Conservation (phyloP, 2,797 vertebrate species). For the Ptychadena robeensis region DNA sequence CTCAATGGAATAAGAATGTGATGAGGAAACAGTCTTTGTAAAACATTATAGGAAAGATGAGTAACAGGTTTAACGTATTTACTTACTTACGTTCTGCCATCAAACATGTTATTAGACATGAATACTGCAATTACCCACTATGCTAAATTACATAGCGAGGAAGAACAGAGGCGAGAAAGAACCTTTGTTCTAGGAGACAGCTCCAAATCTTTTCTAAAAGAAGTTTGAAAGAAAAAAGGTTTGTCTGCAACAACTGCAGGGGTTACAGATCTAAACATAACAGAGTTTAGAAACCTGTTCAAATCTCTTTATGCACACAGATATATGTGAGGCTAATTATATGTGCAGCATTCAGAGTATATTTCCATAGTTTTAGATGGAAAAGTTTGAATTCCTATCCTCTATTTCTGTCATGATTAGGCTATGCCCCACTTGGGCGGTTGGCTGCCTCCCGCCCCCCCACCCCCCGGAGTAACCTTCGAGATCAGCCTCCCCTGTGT, state of each 20-base stretch:
- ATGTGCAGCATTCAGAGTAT: too few species aligned
- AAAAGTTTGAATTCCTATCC: too few species aligned
- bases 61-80: slow-evolving; percentile 40
- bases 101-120: slow-evolving; percentile 46
- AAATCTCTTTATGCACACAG: neutral
- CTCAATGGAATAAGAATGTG: neutral
- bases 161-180: slow-evolving; percentile 33
- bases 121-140: slow-evolving; percentile 41
- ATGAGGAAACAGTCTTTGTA: neutral
- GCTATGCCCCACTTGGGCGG: too few species aligned
- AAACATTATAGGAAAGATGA: neutral
- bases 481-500: too few species aligned
- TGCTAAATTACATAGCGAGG: slow-evolving; percentile 48
- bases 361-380: too few species aligned
- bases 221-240: neutral
- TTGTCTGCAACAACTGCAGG: neutral
- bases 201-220: slow-evolving; percentile 3
- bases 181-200: slow-evolving; percentile 48
- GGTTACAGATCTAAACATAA: neutral
- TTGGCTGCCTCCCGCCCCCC: too few species aligned
- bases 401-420: too few species aligned
- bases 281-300: neutral
- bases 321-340: too few species aligned
- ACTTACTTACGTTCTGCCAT: slow-evolving; percentile 29
- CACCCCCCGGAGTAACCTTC: too few species aligned